A percentile compares a stretch with the other conserved stretches of the same genome.
These are phyloP conservation scores for Stratiolaelaps scimitus DNA, from an alignment of 1,140 invertebrate species.

Conservation along the genomic window DNA sequence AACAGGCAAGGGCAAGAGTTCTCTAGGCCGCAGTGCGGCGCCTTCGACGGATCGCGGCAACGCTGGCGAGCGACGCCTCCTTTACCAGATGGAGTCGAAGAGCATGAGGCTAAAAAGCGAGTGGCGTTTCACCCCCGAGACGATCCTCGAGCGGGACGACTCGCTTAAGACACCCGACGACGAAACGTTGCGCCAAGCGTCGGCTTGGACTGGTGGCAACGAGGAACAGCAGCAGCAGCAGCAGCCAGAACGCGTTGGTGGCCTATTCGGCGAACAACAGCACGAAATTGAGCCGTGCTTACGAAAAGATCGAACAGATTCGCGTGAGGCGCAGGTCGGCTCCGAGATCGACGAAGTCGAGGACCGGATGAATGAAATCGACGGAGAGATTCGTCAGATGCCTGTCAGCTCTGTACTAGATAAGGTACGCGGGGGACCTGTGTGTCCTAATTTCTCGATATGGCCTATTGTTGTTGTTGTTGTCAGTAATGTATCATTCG, in stretches of 20 bases:
- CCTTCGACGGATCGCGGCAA: too few relatives aligned
- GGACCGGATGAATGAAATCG: constrained; percentile 22
- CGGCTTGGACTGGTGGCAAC: too few relatives aligned
- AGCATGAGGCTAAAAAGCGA: background rate
- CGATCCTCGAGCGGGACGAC: too few relatives aligned
- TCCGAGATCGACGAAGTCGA: constrained; percentile 12
- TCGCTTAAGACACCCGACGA: background rate
- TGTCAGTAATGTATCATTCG: too few relatives aligned
- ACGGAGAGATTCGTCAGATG: background rate
- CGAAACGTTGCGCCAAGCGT: too few relatives aligned
- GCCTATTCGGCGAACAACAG: too few relatives aligned
- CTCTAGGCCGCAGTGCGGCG: too few relatives aligned
- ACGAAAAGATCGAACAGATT: background rate
- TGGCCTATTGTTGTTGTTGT: too few relatives aligned
- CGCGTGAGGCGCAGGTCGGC: constrained; percentile 3
- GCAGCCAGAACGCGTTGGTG: too few relatives aligned
- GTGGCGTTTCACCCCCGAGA: constrained; percentile 8
- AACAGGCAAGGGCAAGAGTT: background rate
- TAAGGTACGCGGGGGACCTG: background rate
- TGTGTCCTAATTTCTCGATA: too few relatives aligned
- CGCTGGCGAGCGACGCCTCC: background rate
- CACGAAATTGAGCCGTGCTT: background rate
- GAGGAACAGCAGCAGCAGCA: too few relatives aligned
- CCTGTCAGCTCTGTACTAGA: background rate
- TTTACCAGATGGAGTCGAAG: background rate